These are phyloP conservation scores for Gouania willdenowi DNA, from an alignment of 2,797 vertebrate genomes.

Conservation along the genomic window DNA sequence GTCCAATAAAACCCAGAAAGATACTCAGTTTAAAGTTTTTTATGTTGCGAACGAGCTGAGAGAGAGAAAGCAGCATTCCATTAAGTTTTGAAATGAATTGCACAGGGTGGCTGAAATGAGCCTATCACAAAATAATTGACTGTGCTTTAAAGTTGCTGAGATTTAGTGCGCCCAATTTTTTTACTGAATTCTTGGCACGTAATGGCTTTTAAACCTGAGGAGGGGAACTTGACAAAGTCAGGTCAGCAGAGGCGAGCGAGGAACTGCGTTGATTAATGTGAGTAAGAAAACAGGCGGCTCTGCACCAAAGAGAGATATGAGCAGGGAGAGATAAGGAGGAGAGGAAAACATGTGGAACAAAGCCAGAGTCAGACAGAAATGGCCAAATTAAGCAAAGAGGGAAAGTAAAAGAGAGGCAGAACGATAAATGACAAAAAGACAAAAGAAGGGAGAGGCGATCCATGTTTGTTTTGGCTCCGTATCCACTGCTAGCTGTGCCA, in stretches of 20 bases:
- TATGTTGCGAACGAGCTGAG: conserved; percentile 15
- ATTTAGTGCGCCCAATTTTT: conserved; percentile 2
- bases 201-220: conserved; percentile 24
- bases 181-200: not conserved
- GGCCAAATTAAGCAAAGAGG: not conserved
- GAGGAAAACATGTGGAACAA: not conserved
- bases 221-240: conserved; percentile 10
- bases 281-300: conserved; percentile 25
- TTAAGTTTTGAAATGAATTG: conserved; percentile 2
- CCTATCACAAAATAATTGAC: not conserved
- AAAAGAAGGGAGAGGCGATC: not conserved
- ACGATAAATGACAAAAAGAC: not conserved
- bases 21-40: too few relatives aligned
- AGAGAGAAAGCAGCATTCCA: conserved; percentile 6
- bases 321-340: not conserved
- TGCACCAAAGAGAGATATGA: conserved; percentile 2
- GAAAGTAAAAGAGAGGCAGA: not conserved
- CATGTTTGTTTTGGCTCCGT: too few relatives aligned
- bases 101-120: not conserved
- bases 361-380: not conserved
- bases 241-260: conserved; percentile 12
- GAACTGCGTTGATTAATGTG: conserved; percentile 22
- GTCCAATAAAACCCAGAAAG: conserved; percentile 13
- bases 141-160: conserved; percentile 11
- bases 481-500: too few relatives aligned